phyloP scores from a whole-genome alignment of 1,140 invertebrate genomes.

The Spodoptera frugiperda region DNA sequence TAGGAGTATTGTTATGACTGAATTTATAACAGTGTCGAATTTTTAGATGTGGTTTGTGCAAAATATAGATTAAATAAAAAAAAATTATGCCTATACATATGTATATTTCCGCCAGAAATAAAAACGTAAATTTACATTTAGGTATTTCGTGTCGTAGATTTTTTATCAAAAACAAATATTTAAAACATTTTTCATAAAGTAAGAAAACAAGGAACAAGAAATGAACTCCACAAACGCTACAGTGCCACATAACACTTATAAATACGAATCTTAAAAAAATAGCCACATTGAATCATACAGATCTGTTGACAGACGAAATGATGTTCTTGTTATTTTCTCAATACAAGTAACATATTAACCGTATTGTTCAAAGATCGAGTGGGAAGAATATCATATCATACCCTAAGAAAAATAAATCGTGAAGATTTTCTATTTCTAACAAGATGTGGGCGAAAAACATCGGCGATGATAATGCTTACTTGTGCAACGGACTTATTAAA shows the following conservation, averaged over 20 bases:
- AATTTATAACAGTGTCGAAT: neutral
- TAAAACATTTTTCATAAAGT: neutral
- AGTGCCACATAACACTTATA: neutral
- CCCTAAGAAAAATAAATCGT: neutral
- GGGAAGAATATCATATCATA: slow-evolving; percentile 16
- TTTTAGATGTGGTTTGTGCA: neutral
- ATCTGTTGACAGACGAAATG: neutral
- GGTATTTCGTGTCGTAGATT: neutral
- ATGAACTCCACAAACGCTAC: neutral
- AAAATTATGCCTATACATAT: too few species aligned
- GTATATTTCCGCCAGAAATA: too few species aligned
- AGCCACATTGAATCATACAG: slow-evolving; percentile 15
- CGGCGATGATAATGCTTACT: slow-evolving; percentile 22
- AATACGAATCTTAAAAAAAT: neutral
- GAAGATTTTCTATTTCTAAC: neutral
- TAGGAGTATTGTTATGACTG: too few species aligned
- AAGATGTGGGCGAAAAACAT: slow-evolving; percentile 21
- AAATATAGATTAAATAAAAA: too few species aligned
- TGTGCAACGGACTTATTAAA: slow-evolving; percentile 14
- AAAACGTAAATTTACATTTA: too few species aligned
- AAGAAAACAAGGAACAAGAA: neutral
- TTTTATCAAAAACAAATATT: too few species aligned
- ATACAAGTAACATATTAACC: neutral
- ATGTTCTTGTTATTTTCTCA: slow-evolving; percentile 3
- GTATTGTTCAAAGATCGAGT: neutral